phyloP scores from a whole-genome alignment of 2,888 invertebrate genomes.

The Spodoptera exigua region DNA sequence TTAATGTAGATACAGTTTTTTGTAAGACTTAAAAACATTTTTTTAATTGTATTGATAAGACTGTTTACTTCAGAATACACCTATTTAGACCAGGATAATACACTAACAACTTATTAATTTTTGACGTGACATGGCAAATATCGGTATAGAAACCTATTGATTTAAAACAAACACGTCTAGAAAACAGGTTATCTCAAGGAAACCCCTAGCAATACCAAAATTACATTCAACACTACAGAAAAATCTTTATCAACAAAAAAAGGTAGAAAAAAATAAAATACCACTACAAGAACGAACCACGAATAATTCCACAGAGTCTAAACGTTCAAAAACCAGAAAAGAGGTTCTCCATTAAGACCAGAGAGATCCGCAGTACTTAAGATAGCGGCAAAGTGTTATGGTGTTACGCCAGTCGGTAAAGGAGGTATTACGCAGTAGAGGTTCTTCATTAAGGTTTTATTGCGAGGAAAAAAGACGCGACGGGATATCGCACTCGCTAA shows the following conservation, averaged over 20 bases:
- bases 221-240: no score
- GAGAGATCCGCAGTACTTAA: conserved; percentile 49
- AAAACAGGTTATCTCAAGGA: no score
- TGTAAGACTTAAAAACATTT: no score
- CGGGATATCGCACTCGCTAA: conserved; percentile 13
- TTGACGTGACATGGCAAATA: no score
- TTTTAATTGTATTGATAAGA: no score
- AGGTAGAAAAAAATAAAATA: conserved; percentile 7
- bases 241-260: conserved; percentile 2
- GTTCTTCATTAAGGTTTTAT: conserved; percentile 41
- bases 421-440: conserved; percentile 42
- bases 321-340: conserved; percentile 51
- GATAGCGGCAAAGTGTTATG: conserved; percentile 54
- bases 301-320: conserved; percentile 50
- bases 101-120: no score
- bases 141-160: no score
- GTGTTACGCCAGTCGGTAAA: conserved; percentile 38
- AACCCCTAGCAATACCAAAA: no score
- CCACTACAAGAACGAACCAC: not conserved
- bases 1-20: no score
- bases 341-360: conserved; percentile 58
- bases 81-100: no score
- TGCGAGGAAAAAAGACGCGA: conserved; percentile 15
- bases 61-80: no score
- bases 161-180: no score